Base-by-base conservation (phyloP, 2,888 invertebrate species). In the Acanthoscelides obtectus region DNA sequence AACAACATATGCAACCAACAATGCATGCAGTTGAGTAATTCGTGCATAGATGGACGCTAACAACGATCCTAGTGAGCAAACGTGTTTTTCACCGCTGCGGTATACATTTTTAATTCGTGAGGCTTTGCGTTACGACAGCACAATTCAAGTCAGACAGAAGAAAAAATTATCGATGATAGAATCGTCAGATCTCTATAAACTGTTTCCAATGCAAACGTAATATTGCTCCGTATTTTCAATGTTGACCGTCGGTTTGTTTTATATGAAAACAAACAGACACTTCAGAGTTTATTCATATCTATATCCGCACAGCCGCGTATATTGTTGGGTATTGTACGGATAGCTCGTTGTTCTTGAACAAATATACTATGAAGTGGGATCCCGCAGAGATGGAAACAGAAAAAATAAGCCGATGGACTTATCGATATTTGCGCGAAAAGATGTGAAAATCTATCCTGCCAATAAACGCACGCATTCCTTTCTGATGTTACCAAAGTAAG, bases 181-280 rank as follows among this genome's bases (percentile, higher is more conserved):
- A 74, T 74, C 72, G 73, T 72, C 71, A 72, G 22, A 70, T 25
- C 25, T 3, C 25, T 45, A 17, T 45, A 1, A 45, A 1, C 5
- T 45, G 45, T 12, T 45, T 12, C 45, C 17, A 17, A 45, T 45
- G 17, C 17, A 4, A 17, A 45, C 6, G 45, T 45, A 45, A 12
- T 45, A 25, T 8, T 25, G 25, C 25, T 25, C 8, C 25, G 3
- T 45, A 45, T 45, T 45, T 45, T 45, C 45, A 12, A 45, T 45
- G 6, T 12, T 45, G 45, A 45, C 45, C 3, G 45, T 4, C 5
- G 17, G 45, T 45, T 45, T 45, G 45, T 45, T 45, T 45, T 6
- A 45, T 45, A 45, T 45, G 45, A 45, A 45, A 45, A 45, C 45
- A 45, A 45, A 45, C 45, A 45, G 45, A 45, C 45, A 12, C 3